Evolutionary conservation across 2,797 vertebrate species (phyloP).

Genomic region (Holocentrus rufus): DNA sequence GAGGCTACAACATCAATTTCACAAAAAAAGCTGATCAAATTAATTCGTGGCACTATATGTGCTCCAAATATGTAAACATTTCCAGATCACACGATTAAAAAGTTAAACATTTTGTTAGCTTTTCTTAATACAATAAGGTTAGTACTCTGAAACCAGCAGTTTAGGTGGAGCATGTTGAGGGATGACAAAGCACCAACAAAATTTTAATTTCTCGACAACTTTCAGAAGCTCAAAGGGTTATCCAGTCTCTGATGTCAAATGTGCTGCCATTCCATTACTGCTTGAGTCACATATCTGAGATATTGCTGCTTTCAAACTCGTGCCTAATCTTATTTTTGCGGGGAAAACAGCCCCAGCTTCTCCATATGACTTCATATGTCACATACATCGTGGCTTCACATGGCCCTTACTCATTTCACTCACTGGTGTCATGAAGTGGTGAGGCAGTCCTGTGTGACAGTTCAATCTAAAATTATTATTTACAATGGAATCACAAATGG

Average conservation of each 20-base stretch:
- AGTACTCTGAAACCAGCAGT: neutral
- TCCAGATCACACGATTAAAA: neutral
- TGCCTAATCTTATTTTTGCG: neutral
- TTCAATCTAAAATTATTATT: conserved; percentile 7
- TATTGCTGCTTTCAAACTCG: neutral
- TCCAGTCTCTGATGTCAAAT: neutral
- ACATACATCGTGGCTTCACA: conserved; percentile 4
- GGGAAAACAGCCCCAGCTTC: neutral
- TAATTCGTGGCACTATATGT: neutral
- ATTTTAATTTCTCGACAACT: neutral
- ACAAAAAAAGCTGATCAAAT: neutral
- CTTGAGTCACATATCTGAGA: neutral
- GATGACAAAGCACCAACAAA: neutral
- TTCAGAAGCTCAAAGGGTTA: neutral
- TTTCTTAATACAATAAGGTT: neutral
- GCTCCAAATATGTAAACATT: neutral
- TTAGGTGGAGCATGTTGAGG: neutral
- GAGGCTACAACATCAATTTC: neutral
- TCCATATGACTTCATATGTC: neutral
- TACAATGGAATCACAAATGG: conserved; percentile 15
- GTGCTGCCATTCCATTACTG: neutral
- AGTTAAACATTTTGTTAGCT: neutral
- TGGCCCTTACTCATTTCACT: conserved; percentile 21
- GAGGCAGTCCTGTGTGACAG: neutral
- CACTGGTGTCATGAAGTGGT: neutral